Evolutionary conservation across 2,888 invertebrate species (phyloP), one percentile per base, ranked within the genome.

Genomic region (Tetrapedia diversipes): DNA sequence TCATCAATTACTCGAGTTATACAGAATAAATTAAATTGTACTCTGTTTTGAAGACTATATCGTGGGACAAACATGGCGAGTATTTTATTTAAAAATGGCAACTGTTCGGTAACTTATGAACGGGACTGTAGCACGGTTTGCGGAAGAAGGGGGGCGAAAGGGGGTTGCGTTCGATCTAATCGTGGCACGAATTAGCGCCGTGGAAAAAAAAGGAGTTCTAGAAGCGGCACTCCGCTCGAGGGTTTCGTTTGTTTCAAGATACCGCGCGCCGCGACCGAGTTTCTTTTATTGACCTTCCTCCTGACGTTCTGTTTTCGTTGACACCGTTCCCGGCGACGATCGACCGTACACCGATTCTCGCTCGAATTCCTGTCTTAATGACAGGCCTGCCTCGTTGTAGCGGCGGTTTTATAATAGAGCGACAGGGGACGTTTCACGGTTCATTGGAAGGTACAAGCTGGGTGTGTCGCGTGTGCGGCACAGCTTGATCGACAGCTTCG

Each of bases 331-430:
- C 34, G 11, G 34, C 7, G 37, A 54, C 47, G 37, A 39, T 56
- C 54, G 24, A 41, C 34, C 41, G 41, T 32, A 39, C 24, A 16
- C 45, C 51, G 45, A 70, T 56, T 65, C 43, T 47, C 53, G 56
- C 66, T 39, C 53, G 66, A 49, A 41, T 65, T 49, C 47, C 56
- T 39, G 22, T n/a, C 65, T 56, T 39, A 47, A 49, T 24, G 65
- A 49, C 19, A 49, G 47, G 37, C 49, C 29, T 24, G 27, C 10
- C 24, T n/a, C 16, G 47, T 19, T 29, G 16, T 27, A n/a, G n/a
- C 27, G 47, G 24, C 27, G 56, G 57, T 66, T 66, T 66, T 57
- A 45, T 37, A n/a, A 29, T 29, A 37, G 37, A 56, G 19, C 19
- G 34, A 27, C 47, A 19, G 14, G 14, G 47, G 32, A 47, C n/a